Evolutionary conservation across 2,797 vertebrate genomes (phyloP).

Genomic region (Tachyglossus aculeatus): DNA sequence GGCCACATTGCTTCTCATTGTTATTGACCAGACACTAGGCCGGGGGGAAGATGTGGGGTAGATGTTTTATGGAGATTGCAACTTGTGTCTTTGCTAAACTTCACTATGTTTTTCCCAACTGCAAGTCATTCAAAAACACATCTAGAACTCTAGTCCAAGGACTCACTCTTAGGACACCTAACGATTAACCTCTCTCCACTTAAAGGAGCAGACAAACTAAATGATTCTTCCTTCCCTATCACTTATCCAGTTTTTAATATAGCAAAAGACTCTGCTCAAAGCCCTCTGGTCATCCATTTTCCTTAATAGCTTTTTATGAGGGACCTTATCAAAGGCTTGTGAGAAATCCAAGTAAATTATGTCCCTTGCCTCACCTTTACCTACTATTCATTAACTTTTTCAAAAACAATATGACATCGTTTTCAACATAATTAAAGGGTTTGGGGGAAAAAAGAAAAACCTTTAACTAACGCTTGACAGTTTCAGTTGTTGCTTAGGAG

Average conservation of each 20-base stretch:
- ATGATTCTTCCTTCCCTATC: conserved; percentile 40
- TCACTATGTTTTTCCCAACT: conserved; percentile 19
- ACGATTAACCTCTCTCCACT: conserved; percentile 41
- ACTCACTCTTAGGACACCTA: conserved; percentile 12
- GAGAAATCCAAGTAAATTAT: conserved; percentile 61
- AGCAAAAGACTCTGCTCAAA: conserved; percentile 43
- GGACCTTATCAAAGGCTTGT: conserved; percentile 54
- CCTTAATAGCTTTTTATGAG: conserved; percentile 58
- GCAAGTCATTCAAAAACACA: conserved; percentile 2
- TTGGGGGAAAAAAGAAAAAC: conserved; percentile 18
- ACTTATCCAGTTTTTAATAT: conserved; percentile 60
- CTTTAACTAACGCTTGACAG: conserved; percentile 50
- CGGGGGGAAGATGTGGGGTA: neutral
- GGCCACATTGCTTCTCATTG: too few relatives aligned
- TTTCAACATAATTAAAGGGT: conserved; percentile 59
- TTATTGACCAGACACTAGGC: too few relatives aligned
- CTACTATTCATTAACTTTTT: conserved; percentile 57
- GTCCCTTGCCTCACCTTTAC: conserved; percentile 53
- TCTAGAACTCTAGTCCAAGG: conserved; percentile 23
- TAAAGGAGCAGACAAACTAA: conserved; percentile 38
- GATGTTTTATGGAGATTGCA: neutral
- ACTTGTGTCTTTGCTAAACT: conserved; percentile 24
- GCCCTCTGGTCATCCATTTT: conserved; percentile 55
- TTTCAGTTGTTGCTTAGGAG: conserved; percentile 36
- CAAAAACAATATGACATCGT: conserved; percentile 55